These are phyloP conservation scores for Apostichopus parvimensis DNA, from an alignment of 35 echinoderm and acorn worm species.

Conservation along the genomic window DNA sequence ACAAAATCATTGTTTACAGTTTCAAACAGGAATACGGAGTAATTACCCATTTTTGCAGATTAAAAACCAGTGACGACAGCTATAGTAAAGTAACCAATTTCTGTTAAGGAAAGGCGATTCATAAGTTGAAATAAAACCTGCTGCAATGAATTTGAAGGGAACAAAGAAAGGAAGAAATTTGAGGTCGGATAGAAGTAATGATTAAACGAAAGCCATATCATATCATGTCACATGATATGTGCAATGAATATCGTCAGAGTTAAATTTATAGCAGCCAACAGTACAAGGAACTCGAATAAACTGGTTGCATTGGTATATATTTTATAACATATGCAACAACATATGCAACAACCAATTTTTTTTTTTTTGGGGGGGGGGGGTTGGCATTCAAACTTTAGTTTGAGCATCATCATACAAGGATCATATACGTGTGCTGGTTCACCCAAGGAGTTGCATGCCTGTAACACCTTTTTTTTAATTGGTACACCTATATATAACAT, in stretches of 20 bases:
- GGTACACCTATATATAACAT: too few relatives aligned
- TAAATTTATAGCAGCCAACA: neutral
- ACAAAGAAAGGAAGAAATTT: neutral
- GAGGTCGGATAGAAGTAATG: neutral
- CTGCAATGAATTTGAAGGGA: neutral
- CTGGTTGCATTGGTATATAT: neutral
- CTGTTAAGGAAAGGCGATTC: neutral
- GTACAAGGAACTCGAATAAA: neutral
- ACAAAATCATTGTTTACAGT: conserved; percentile 14
- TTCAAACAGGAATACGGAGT: neutral
- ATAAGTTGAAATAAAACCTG: neutral
- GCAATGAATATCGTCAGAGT: neutral
- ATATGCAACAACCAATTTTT: too few relatives aligned
- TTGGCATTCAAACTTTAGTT: too few relatives aligned
- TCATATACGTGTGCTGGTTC: too few relatives aligned
- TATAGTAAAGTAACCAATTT: neutral
- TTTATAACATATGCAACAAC: too few relatives aligned
- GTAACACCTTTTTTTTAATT: too few relatives aligned
- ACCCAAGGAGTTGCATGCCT: too few relatives aligned
- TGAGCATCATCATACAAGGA: too few relatives aligned
- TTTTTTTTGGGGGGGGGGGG: too few relatives aligned
- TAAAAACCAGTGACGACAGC: neutral
- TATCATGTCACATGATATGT: neutral
- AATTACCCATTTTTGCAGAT: conserved; percentile 8
- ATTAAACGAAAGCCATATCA: neutral